Evolutionary conservation across 2,797 vertebrate species (phyloP), one percentile per base, ranked within the genome.

Genomic region (Lepilemur ruficaudatus): DNA sequence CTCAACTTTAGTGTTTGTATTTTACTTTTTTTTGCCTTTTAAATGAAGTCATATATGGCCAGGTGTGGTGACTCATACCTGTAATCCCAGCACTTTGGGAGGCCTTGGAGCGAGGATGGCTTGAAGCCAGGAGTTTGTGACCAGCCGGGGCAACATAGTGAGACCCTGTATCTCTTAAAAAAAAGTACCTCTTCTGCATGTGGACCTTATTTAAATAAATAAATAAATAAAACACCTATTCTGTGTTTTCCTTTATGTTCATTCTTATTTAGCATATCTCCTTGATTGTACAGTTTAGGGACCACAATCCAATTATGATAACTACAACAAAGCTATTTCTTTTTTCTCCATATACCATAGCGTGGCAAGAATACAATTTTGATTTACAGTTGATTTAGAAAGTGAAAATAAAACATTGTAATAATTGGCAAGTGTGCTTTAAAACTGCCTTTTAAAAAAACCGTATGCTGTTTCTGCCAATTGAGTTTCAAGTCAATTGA

Each of bases 11-110:
- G 9, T 70, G 48, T 50, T 48, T 91, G 18, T 50, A 0, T 85
- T 96, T 95, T 46, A 1, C 76, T 55, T 50, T 78, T 57, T 79
- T 91, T 94, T 91, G 32, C 41, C 55, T 35, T 91, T 55, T 83
- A 30, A 87, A 73, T 83, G 61, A 94, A 89, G 50, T 61, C 22
- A 32, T 65, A 55, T 46, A 28, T n/a, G 52, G 61, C 13, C 30
- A 63, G 30, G 6, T 7, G 14, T 63, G 30, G 61, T 30, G 61
- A 63, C 6, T 32, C 30, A 63, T 7, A 63, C 61, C 30, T 63
- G 30, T 63, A 63, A 63, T 63, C 30, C 30, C 30, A 63, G 61
- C 61, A 32, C 14, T 32, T 63, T 32, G 30, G 61, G 30, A 63
- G 15, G 61, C 61, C 61, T 32, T 32, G 13, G 14, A 63, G 30